Evolutionary conservation across 2,113 vertebrate species (phyloP).

Genomic region (Brachyistius frenatus): DNA sequence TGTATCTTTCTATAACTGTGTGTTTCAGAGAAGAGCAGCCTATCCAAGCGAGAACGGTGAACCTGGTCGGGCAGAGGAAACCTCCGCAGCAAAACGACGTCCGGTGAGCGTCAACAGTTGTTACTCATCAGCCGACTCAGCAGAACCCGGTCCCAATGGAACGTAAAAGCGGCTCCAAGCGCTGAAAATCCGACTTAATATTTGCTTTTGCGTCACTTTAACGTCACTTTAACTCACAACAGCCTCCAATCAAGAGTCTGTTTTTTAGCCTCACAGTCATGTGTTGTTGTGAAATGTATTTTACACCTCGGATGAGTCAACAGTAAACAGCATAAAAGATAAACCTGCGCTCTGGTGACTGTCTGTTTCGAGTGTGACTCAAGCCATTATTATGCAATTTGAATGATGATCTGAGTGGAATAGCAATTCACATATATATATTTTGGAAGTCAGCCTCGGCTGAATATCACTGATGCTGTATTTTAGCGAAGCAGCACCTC

Average conservation of each 20-base stretch:
- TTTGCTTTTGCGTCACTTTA: conserved; percentile 24
- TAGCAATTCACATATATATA: conserved; percentile 11
- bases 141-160: neutral
- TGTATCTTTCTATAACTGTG: conserved; percentile 24
- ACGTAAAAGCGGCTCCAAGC: neutral
- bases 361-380: conserved; percentile 39
- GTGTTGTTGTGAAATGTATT: conserved; percentile 46
- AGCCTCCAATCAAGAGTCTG: conserved; percentile 3
- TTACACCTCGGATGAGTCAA: conserved; percentile 51
- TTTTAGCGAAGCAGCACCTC: neutral
- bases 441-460: conserved; percentile 14
- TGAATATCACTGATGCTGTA: neutral
- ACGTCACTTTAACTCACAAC: conserved; percentile 7
- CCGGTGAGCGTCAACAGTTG: conserved; percentile 75
- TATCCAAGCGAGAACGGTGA: conserved; percentile 85
- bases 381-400: conserved; percentile 37
- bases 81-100: conserved; percentile 85
- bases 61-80: conserved; percentile 87
- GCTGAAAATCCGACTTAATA: neutral
- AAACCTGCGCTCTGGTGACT: conserved; percentile 2
- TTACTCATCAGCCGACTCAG: neutral
- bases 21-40: conserved; percentile 85
- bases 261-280: conserved; percentile 18
- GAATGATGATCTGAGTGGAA: conserved; percentile 7
- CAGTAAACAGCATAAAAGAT: neutral